Conservation (phyloP, 2,888 invertebrate species). For the Lymantria dispar region DNA sequence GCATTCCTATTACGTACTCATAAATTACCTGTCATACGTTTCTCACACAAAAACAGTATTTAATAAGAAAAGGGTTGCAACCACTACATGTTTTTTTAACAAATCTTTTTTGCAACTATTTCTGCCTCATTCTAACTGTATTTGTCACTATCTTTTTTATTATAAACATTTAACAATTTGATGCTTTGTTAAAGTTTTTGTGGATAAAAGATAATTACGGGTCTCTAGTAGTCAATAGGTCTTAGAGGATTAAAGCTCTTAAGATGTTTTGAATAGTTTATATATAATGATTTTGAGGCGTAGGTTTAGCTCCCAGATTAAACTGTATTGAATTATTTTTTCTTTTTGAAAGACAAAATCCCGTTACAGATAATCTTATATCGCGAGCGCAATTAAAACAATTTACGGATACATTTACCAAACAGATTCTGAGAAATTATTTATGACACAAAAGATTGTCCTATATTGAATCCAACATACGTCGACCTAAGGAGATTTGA, state of each 20-base stretch:
- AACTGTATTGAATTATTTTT: too few relatives aligned
- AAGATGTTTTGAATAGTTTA: constrained; percentile 2
- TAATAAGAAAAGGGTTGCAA: constrained; percentile 55
- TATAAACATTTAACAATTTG: constrained; percentile 48
- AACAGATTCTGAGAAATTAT: too few relatives aligned
- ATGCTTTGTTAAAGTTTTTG: constrained; percentile 38
- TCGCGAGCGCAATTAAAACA: too few relatives aligned
- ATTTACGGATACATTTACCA: too few relatives aligned
- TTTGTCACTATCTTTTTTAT: constrained; percentile 38
- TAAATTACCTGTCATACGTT: constrained; percentile 52
- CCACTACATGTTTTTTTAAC: constrained; percentile 53
- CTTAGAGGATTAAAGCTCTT: constrained; percentile 18
- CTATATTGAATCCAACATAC: too few relatives aligned
- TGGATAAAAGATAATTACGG: constrained; percentile 38
- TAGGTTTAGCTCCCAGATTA: too few relatives aligned
- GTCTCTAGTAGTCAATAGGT: constrained; percentile 54
- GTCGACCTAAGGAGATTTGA: too few relatives aligned
- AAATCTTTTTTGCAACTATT: constrained; percentile 18
- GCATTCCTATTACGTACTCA: constrained; percentile 6
- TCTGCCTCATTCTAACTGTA: constrained; percentile 26
- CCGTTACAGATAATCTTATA: too few relatives aligned
- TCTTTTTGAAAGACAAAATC: too few relatives aligned
- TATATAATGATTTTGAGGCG: too few relatives aligned
- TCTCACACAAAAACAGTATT: constrained; percentile 55
- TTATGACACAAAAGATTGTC: too few relatives aligned